Percentiles rank a stretch among this genome's conserved stretches.
Conservation (phyloP, 2,797 vertebrate genomes). For the Pipistrellus pipistrellus region DNA sequence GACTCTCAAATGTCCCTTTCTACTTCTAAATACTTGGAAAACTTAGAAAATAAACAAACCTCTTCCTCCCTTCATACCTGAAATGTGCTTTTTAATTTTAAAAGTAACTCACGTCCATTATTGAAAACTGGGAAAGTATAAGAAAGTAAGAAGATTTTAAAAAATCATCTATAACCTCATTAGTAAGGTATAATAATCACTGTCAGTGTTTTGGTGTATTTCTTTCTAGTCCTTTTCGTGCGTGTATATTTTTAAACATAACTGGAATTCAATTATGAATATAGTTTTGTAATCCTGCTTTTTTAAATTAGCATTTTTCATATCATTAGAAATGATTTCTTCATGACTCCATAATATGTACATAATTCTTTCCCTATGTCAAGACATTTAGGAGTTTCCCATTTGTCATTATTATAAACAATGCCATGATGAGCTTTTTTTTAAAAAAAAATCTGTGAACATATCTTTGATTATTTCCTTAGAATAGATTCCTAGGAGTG, state of each 20-base stretch:
- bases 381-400: constrained; percentile 21
- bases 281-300: constrained; percentile 43
- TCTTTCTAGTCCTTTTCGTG: constrained; percentile 3
- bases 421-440: constrained; percentile 30
- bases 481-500: constrained; percentile 35
- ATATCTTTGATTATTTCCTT: constrained; percentile 48
- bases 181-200: constrained; percentile 36
- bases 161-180: constrained; percentile 27
- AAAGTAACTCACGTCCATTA: constrained; percentile 31
- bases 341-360: neutral
- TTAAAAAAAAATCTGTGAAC: neutral
- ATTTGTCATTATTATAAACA: constrained; percentile 52
- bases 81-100: constrained; percentile 57
- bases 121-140: constrained; percentile 48
- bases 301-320: constrained; percentile 63
- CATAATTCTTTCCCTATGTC: neutral
- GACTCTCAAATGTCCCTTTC: constrained; percentile 56
- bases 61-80: neutral
- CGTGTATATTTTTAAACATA: constrained; percentile 47
- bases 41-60: constrained; percentile 39
- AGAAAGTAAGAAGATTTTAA: constrained; percentile 20
- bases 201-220: constrained; percentile 50
- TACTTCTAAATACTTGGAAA: constrained; percentile 61
- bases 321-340: constrained; percentile 51
- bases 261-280: constrained; percentile 53